These are phyloP conservation scores for Marisa cornuarietis DNA, from an alignment of 1,140 invertebrate genomes.

Conservation along the genomic window DNA sequence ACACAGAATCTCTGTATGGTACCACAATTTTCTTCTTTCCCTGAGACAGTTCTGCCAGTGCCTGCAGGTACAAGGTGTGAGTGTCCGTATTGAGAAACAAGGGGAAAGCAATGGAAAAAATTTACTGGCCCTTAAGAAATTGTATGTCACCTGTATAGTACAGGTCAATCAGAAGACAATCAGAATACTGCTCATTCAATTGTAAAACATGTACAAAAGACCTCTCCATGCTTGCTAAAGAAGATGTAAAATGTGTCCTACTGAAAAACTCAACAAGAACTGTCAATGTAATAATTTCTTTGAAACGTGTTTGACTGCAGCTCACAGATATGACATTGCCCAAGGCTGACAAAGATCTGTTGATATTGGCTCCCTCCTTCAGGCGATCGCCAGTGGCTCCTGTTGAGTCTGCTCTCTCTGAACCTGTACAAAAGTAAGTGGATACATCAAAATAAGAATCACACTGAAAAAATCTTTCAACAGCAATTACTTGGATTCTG, in stretches of 20 bases:
- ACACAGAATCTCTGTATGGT: constrained; percentile 74
- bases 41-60: constrained; percentile 64
- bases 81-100: too few relatives aligned
- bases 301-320: not conserved
- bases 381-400: constrained; percentile 73
- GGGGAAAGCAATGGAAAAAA: too few relatives aligned
- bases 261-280: too few relatives aligned
- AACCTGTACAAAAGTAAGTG: constrained; percentile 43
- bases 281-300: not conserved
- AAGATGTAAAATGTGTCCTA: too few relatives aligned
- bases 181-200: too few relatives aligned
- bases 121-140: too few relatives aligned
- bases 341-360: constrained; percentile 73
- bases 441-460: too few relatives aligned
- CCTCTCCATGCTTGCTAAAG: too few relatives aligned
- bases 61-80: constrained; percentile 41
- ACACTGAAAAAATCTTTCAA: not conserved
- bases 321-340: constrained; percentile 69
- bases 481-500: not conserved
- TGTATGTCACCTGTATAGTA: too few relatives aligned
- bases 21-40: constrained; percentile 68
- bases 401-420: constrained; percentile 72
- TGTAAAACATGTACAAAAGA: too few relatives aligned
- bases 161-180: too few relatives aligned
- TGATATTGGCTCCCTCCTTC: constrained; percentile 76